Evolutionary conservation across 2,113 vertebrate genomes (phyloP), one percentile per base, ranked within the genome.

Genomic region (Dinomys branickii): DNA sequence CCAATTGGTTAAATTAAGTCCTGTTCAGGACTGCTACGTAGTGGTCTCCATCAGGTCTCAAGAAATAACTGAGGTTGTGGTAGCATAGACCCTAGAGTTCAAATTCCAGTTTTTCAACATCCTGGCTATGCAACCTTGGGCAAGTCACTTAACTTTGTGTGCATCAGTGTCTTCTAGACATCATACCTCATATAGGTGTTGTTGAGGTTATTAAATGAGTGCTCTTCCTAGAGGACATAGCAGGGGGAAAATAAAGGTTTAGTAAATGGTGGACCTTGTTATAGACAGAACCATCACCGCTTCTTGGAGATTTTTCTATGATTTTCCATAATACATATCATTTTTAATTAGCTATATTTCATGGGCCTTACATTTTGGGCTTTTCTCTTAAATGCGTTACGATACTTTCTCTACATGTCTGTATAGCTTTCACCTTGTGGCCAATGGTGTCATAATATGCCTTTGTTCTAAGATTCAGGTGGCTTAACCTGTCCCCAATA

Each of bases 121-220:
- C 41, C 44, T 4, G n/a, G 19, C 10, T 30, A 2, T 13, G 28
- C n/a, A 54, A 6, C 38, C 59, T n/a, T n/a, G 38, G 67, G 26
- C 35, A 84, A 88, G 69, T 41, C 56, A 38, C n/a, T 88, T 71
- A 69, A 38, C 20, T 12, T 16, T 16, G 33, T 7, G 0, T 12
- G 0, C 17, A 38, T 35, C 41, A 0, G 0, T 33, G 35, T 61
- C 54, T 38, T 80, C 67, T 50, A n/a, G 56, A 71, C 26, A 38
- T 13, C 28, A 26, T 1, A 26, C 33, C 61, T 38, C 26, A 5
- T 6, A 11, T 33, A 26, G 44, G 0, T 0, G 2, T 8, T 1
- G 41, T 1, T 61, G 44, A 44, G 7, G 63, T n/a, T 6, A 63
- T 44, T 67, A 10, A n/a, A 41, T 58, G 19, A 88, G 59, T 10